Conservation (phyloP, 2,888 invertebrate species). For the Chorisops tibialis region DNA sequence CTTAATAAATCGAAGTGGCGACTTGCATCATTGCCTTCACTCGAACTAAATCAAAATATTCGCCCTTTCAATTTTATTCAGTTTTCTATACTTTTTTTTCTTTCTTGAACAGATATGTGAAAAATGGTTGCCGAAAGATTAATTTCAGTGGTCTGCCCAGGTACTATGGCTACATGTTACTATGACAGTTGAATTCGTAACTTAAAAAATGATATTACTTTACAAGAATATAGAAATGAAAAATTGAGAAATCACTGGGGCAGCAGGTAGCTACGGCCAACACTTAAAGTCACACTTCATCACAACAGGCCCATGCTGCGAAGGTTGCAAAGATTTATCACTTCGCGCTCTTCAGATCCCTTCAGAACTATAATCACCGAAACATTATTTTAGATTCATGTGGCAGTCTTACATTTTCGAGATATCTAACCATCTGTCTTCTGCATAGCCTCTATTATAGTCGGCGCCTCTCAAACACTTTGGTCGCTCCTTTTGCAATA, state of each 20-base stretch:
- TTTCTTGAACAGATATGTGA: neutral
- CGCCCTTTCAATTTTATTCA: neutral
- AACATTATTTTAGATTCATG: no score
- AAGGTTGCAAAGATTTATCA: slow-evolving; percentile 2
- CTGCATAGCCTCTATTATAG: no score
- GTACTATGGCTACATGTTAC: neutral
- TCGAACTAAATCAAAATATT: slow-evolving; percentile 20
- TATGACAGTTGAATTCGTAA: neutral
- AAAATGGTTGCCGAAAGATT: slow-evolving; percentile 6
- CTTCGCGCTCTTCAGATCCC: neutral
- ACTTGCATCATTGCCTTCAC: slow-evolving; percentile 17
- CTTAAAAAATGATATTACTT: neutral
- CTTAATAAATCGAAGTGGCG: slow-evolving; percentile 23
- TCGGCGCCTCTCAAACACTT: no score
- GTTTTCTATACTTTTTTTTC: slow-evolving; percentile 1
- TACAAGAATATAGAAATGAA: neutral
- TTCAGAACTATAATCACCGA: neutral
- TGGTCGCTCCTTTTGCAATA: no score
- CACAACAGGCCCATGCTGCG: slow-evolving; percentile 16
- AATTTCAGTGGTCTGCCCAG: neutral
- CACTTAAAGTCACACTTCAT: slow-evolving; percentile 17
- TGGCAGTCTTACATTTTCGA: no score
- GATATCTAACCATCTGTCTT: no score
- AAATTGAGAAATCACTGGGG: neutral
- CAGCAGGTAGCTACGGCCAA: slow-evolving; percentile 7